These are phyloP conservation scores for Siniperca undulata DNA, from an alignment of 2,797 vertebrate genomes.

Conservation along the genomic window DNA sequence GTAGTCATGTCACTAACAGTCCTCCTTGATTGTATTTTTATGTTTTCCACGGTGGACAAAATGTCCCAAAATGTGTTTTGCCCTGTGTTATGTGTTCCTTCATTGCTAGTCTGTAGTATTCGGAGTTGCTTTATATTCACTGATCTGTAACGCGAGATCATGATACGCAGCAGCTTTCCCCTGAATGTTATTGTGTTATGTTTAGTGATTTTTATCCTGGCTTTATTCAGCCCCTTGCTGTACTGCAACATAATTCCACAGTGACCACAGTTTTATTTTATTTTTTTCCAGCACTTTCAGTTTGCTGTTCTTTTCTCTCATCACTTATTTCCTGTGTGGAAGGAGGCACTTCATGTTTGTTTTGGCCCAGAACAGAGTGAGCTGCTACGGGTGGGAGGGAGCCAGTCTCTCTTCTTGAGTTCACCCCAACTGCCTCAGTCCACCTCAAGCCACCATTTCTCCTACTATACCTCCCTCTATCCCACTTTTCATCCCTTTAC, in stretches of 20 bases:
- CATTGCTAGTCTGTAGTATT: background rate
- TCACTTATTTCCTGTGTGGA: conserved; percentile 76
- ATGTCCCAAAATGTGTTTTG: conserved; percentile 25
- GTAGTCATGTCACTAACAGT: conserved; percentile 45
- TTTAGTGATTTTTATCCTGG: conserved; percentile 40
- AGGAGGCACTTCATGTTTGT: conserved; percentile 69
- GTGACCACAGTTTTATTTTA: conserved; percentile 49
- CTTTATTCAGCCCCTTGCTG: conserved; percentile 50
- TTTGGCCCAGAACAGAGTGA: conserved; percentile 58
- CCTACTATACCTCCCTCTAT: background rate
- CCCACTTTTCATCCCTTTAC: conserved; percentile 4
- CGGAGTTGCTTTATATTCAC: conserved; percentile 22
- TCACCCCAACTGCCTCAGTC: conserved; percentile 31
- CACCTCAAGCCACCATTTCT: conserved; percentile 17
- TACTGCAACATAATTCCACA: conserved; percentile 42
- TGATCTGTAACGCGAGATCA: conserved; percentile 39
- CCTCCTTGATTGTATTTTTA: conserved; percentile 38
- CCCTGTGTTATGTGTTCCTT: background rate
- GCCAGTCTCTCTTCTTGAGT: conserved; percentile 50
- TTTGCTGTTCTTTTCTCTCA: conserved; percentile 67
- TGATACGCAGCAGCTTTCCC: conserved; percentile 32
- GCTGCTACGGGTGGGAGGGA: conserved; percentile 43
- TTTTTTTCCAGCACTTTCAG: conserved; percentile 47
- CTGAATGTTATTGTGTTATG: conserved; percentile 29
- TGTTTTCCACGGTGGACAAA: conserved; percentile 46